Evolutionary conservation across 2,888 invertebrate genomes (phyloP), one percentile per base, ranked within the genome.

Genomic region (Archips xylosteana): DNA sequence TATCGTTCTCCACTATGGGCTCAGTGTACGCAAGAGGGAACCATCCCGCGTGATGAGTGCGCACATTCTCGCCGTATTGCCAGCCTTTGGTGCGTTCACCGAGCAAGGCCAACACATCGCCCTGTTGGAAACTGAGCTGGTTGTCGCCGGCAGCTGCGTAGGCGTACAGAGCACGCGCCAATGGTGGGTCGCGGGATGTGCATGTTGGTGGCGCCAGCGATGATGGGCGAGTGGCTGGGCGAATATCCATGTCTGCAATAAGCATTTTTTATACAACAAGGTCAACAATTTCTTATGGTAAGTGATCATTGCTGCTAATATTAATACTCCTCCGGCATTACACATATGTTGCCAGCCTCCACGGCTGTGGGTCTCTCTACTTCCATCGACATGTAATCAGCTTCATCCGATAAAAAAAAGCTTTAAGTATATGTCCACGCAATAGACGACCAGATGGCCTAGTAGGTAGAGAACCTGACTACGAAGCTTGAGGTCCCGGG

Each of bases 1-100:
- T 89, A 78, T 96, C 95, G 79, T 96, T 96, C 81, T 96, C 97
- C 71, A 96, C 93, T 66, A 96, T 95, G n/a, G 95, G 95, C 91
- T 98, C 98, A 45, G 98, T 98, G 85, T 98, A 99, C n/a, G 98
- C 98, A 76, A 98, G 93, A 1, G 99, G 99, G 91, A 99, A 99
- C 99, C 99, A 99, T 47, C 99, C 99, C 78, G 97, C 97, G 85
- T 97, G 96, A 87, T 98, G 98, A n/a, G 98, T 98, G 71, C 98
- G 95, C 79, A 97, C 90, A 90, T 99, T 99, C 89, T 98, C 98
- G n/a, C 99, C 99, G 84, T 98, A 99, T 91, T 99, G 98, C 99
- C 99, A 99, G 36, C 99, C 99, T 88, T 98, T 98, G 79, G 98
- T 98, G 80, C 98, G 96, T 82, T 98, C 98, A 34, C 98, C 99